phyloP scores from a whole-genome alignment of 92 coral and sea anemone genomes.

The Phenganax stokvisi region DNA sequence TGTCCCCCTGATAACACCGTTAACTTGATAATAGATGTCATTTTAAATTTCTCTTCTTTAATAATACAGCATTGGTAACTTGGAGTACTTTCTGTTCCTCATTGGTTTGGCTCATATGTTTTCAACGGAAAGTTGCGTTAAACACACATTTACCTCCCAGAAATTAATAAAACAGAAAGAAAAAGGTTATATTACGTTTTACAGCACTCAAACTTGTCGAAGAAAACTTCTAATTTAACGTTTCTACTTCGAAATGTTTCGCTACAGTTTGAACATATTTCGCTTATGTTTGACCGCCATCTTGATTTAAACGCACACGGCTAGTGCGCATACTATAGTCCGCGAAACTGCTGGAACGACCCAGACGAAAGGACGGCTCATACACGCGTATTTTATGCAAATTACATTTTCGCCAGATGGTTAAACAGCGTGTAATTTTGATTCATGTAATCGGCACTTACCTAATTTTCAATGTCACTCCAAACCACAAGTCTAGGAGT shows the following conservation, averaged over 20 bases:
- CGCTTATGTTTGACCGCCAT: neutral
- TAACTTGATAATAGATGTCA: slow-evolving; percentile 95
- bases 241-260: neutral
- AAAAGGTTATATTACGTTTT: neutral
- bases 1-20: slow-evolving; percentile 90
- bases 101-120: neutral
- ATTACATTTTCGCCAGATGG: too few species aligned
- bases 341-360: too few species aligned
- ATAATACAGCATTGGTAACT: neutral
- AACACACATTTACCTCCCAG: neutral
- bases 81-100: neutral
- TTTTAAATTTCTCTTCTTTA: slow-evolving; percentile 4
- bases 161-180: neutral
- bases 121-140: neutral
- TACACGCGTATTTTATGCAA: too few species aligned
- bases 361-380: too few species aligned
- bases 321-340: too few species aligned
- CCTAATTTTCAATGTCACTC: too few species aligned
- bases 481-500: too few species aligned
- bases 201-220: neutral
- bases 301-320: neutral
- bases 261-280: neutral
- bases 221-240: neutral
- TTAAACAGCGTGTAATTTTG: too few species aligned
- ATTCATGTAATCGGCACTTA: too few species aligned